Evolutionary conservation across 37 sponge, comb jelly and placozoan genomes (phyloP), one percentile per base, ranked within the genome.

Genomic region (Beroe forskalii): DNA sequence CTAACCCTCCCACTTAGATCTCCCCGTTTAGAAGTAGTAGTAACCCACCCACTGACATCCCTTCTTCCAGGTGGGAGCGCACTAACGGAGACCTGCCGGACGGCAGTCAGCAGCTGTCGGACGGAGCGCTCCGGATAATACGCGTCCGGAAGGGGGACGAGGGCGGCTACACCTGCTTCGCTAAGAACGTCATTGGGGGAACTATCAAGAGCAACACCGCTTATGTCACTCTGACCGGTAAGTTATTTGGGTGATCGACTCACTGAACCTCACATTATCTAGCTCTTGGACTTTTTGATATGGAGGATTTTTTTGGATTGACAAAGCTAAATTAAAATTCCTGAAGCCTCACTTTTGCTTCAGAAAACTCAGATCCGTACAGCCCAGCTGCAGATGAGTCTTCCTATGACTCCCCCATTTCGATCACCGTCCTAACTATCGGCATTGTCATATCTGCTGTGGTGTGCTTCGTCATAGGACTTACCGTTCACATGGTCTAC

Each of bases 381-480:
- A 80, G 86, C 35, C 55, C 86, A 20, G 86, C 86, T 4, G 86
- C 55, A 0, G 86, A 44, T 38, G 55, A 80, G 27, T 44, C 86
- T 6, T 44, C 86, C 30, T 44, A 44, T 38, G 44, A 41, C 30
- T 80, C 86, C 25, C 86, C 86, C 55, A 44, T 80, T 48, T 80
- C 86, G 9, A 41, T 80, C 37, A 80, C 55, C 20, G 55, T 80
- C 1, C 25, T 80, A 48, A 80, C 55, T 44, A 44, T 80, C 55
- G 86, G 86, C 3, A 80, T 80, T 48, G 44, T 41, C 19, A 41
- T 80, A 20, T 41, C 86, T 22, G 86, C 86, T 80, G 86, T 80
- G 1, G 44, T 80, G 1, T 80, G 86, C 20, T 44, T 80, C 40
- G 55, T 80, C 1, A 80, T 80, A 32, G 86, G 86, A 4, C 86